Base-by-base conservation (phyloP, 2,113 vertebrate genomes). In the Sialia sialis region DNA sequence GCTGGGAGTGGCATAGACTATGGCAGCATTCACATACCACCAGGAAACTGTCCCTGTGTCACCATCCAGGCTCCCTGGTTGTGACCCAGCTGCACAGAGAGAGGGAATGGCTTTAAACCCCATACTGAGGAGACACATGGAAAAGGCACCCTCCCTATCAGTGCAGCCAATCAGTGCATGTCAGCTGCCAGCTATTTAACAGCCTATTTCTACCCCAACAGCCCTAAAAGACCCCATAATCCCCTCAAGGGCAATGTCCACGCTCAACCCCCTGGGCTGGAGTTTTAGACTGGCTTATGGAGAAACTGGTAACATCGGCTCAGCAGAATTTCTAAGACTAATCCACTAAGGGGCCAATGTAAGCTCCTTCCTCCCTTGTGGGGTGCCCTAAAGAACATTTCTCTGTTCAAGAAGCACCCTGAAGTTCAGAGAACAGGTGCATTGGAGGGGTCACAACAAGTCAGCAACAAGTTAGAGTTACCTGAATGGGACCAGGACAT, bases 311-410 rank as follows among this genome's bases (percentile, higher is more conserved):
- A 85, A 76, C 46, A 67, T 69, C 0, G 1, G 64, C 93, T 97
- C 90, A 96, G 81, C 41, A 58, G 66, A 95, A 87, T 94, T 85
- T 79, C 41, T 93, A 77, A 90, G 64, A 62, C 89, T 96, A 91
- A 94, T 93, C 91, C 85, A 88, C 22, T 44, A 49, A 62, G 32
- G 67, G 58, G 46, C 84, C 79, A 88, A 54, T 1, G 34, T 73
- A 55, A 95, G 82, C 63, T 89, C 66, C 55, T 78, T 87, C 54
- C 63, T 83, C 46, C 27, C 11, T 20, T 26, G 14, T 14, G n/a
- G 48, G 49, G 39, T 80, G 56, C 70, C 26, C 38, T 55, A 54
- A 32, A 48, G 38, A 96, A 62, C 17, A 49, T 1, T 3, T 10
- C 22, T 38, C 17, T 54, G 23, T 32, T 68, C 26, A 84, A 62